These are phyloP conservation scores for Aspidiotus destructor DNA, from an alignment of 2,888 invertebrate species.

Conservation along the genomic window DNA sequence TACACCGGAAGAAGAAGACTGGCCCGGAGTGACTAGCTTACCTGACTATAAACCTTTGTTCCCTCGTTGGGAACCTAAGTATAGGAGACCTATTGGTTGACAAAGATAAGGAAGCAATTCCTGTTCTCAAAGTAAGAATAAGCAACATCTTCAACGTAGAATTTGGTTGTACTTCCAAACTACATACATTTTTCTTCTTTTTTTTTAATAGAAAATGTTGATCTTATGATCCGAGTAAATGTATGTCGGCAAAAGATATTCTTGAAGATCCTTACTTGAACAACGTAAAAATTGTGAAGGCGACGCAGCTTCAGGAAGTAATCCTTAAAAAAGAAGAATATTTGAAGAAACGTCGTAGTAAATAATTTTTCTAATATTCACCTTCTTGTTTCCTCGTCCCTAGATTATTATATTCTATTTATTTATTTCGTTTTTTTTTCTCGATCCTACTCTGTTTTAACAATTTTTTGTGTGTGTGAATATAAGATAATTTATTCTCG, in stretches of 20 bases:
- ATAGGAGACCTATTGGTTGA: slow-evolving; percentile 62
- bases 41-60: slow-evolving; percentile 92
- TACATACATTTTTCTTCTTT: background rate
- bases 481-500: too few relatives aligned
- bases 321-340: slow-evolving; percentile 27
- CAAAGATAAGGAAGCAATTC: slow-evolving; percentile 60
- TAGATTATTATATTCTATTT: too few relatives aligned
- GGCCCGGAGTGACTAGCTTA: slow-evolving; percentile 87
- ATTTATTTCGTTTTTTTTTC: too few relatives aligned
- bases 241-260: slow-evolving; percentile 75
- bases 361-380: too few relatives aligned
- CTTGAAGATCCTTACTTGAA: slow-evolving; percentile 79
- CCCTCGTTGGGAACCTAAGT: slow-evolving; percentile 85
- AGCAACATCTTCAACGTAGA: background rate
- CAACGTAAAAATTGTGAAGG: slow-evolving; percentile 50
- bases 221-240: slow-evolving; percentile 78
- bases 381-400: background rate
- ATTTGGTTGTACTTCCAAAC: background rate
- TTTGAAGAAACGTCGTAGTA: slow-evolving; percentile 24
- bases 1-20: slow-evolving; percentile 88
- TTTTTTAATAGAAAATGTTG: slow-evolving; percentile 62
- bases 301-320: slow-evolving; percentile 20
- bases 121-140: slow-evolving; percentile 22
- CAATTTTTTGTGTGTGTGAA: too few relatives aligned
- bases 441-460: background rate